Base-by-base conservation (phyloP, 2,888 invertebrate genomes). In the Plemyria rubiginata region DNA sequence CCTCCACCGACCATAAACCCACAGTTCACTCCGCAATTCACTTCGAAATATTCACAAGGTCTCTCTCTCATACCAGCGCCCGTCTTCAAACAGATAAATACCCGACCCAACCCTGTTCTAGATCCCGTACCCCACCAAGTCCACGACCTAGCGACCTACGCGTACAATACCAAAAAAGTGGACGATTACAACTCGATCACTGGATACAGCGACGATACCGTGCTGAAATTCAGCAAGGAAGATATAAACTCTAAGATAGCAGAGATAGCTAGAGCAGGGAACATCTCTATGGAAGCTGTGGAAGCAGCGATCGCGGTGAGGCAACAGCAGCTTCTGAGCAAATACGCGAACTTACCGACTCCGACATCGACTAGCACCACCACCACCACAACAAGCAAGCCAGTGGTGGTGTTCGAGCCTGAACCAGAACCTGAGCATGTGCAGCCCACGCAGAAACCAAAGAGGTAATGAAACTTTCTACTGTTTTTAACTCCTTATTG, bases 251-350 rank as follows among this genome's bases (percentile, higher is more conserved):
- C 86, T 4, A 93, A 92, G 77, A 93, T 93, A 67, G 88, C 87
- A 4, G 93, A 93, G 73, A 92, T 93, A 62, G 93, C 96, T 0
- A 94, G 95, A 62, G 96, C 96, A 5, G 96, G 96, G 13, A 97
- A 97, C 77, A 95, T 97, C 22, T 96, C 96, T 0, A 95, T 96
- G 79, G 96, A 96, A 63, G 95, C 96, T 7, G 94, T 97, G 3
- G 96, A 96, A 76, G 95, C 96, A 9, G 96, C 96, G 0, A 95
- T 97, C 56, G 90, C 95, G 4, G 85, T 95, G 71, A 91, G 95
- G 49, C 96, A 96, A 70, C 95, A 96, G 73, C 96, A 96, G 80
- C 78, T 96, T 66, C 77, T 95, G 76, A 94, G 92, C 52, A 94
- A 95, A 74, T 95, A 91, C 75, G 87, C 92, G 0, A 94, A 85